Percentiles rank a stretch among this genome's conserved stretches.
Evolutionary conservation across 2,888 invertebrate species (phyloP).

Genomic region (Plagodis dolabraria): DNA sequence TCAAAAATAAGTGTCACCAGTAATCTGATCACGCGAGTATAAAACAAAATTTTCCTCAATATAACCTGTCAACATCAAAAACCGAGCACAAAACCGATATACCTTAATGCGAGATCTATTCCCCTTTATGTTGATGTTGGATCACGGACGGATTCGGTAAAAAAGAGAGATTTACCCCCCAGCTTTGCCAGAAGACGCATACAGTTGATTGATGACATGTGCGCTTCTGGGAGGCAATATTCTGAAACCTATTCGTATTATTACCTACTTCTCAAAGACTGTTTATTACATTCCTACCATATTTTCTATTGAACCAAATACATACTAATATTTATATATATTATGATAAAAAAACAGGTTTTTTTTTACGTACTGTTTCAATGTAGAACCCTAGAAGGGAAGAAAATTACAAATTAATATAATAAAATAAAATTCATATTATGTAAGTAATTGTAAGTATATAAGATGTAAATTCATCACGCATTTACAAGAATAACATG

Average conservation of each 20-base stretch:
- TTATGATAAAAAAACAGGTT: no score
- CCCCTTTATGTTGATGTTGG: constrained; percentile 40
- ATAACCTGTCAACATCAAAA: constrained; percentile 30
- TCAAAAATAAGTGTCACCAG: not conserved
- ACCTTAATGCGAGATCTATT: constrained; percentile 34
- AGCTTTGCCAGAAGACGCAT: constrained; percentile 42
- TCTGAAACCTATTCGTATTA: not conserved
- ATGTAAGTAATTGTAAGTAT: no score
- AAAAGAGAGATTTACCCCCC: constrained; percentile 62
- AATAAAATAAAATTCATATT: no score
- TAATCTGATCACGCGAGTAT: constrained; percentile 1
- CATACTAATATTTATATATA: no score
- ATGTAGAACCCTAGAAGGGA: no score
- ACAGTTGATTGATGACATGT: constrained; percentile 58
- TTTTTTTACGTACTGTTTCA: no score
- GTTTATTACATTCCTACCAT: no score
- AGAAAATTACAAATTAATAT: no score
- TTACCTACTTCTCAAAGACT: no score
- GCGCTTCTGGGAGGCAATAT: constrained; percentile 13
- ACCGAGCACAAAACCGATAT: constrained; percentile 31
- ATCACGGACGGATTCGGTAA: constrained; percentile 42
- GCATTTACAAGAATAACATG: no score
- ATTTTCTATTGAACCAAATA: no score
- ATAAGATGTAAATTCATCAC: no score
- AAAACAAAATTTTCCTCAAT: constrained; percentile 10